Evolutionary conservation across 2,888 invertebrate species (phyloP).

Genomic region (Caenorhabditis imperialis): DNA sequence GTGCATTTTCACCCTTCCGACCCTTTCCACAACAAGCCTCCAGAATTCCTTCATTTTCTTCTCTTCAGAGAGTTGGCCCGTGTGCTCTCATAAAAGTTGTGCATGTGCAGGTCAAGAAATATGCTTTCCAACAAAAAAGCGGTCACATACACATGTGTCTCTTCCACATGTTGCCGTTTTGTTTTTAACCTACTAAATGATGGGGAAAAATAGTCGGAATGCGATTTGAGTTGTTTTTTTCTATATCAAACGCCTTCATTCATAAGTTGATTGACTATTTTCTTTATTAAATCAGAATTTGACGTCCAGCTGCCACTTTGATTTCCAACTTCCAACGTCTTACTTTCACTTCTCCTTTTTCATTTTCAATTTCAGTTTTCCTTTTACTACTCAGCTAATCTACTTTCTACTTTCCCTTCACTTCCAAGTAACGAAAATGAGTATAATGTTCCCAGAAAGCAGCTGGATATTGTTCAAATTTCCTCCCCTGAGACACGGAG

Average conservation of each 20-base stretch:
- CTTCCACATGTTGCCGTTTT: constrained; percentile 33
- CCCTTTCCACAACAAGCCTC: no score
- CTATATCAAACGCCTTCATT: no score
- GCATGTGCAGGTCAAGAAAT: constrained; percentile 45
- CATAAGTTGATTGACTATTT: no score
- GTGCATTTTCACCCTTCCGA: background rate
- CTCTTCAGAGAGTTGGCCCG: no score
- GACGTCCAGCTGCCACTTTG: no score
- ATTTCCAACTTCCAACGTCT: no score
- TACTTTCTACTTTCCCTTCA: no score
- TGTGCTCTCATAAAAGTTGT: constrained; percentile 39
- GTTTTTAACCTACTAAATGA: constrained; percentile 3
- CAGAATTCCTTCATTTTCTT: no score
- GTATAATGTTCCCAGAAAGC: background rate
- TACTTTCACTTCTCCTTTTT: no score
- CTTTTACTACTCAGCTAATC: no score
- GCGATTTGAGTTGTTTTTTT: background rate
- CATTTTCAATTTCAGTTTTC: no score
- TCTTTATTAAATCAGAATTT: no score
- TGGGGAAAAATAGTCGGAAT: constrained; percentile 6
- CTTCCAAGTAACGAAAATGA: constrained; percentile 4
- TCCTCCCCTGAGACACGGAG: background rate
- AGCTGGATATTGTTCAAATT: constrained; percentile 10
- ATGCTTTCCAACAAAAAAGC: constrained; percentile 25
- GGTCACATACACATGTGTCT: constrained; percentile 28